phyloP scores from a whole-genome alignment of 2,113 vertebrate genomes.

The human (Homo sapiens) region DNA sequence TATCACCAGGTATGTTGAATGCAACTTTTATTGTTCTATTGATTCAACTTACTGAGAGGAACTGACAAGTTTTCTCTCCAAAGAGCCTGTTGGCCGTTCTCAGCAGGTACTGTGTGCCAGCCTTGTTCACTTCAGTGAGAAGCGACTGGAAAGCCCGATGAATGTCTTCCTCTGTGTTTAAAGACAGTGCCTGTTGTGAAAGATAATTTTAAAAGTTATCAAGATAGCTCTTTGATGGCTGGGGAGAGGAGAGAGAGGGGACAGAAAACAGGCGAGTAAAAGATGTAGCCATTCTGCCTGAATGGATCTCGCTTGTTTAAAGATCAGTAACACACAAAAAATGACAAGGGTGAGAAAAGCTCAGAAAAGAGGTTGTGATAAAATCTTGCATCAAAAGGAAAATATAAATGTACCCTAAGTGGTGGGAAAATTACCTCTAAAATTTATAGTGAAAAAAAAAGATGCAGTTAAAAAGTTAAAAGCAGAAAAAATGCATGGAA shows the following conservation, averaged over 20 bases:
- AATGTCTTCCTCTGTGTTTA: not conserved
- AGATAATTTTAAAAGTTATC: not conserved
- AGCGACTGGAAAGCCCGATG: constrained; percentile 66
- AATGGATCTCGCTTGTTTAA: not conserved
- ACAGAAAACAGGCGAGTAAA: not conserved
- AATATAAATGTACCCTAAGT: not conserved
- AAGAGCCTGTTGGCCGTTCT: constrained; percentile 70
- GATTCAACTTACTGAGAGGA: constrained; percentile 64
- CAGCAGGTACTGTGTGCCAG: constrained; percentile 54
- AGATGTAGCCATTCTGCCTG: not conserved
- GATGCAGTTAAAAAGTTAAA: not conserved
- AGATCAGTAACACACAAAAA: not conserved
- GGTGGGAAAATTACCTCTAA: not conserved
- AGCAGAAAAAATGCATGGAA: not conserved
- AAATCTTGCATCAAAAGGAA: not conserved
- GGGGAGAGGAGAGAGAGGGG: too few species aligned
- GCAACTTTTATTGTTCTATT: not conserved
- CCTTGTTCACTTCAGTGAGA: constrained; percentile 58
- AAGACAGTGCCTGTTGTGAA: constrained; percentile 42
- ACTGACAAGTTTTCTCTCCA: constrained; percentile 62
- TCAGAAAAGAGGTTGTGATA: not conserved
- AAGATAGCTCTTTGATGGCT: not conserved
- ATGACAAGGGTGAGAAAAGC: not conserved
- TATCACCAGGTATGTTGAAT: not conserved
- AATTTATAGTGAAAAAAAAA: not conserved